Evolutionary conservation across 2,797 vertebrate genomes (phyloP), one percentile per base, ranked within the genome.

Genomic region (Alcedo atthis): DNA sequence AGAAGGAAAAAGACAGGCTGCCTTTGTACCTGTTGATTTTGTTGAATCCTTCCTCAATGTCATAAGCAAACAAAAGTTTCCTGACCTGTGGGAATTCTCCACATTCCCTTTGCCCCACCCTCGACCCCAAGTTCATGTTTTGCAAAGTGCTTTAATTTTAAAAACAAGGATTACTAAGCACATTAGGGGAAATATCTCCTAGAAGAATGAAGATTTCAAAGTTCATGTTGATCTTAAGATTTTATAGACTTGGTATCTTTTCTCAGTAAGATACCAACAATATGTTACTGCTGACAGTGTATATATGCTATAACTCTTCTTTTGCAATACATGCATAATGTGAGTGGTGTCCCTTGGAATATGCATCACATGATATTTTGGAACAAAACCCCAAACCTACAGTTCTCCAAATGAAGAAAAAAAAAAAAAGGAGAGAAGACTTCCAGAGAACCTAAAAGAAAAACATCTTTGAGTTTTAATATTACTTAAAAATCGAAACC

Each of bases 171-270:
- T 93, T 81, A 63, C 76, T 83, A 58, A 87, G 66, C 59, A 57
- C 37, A 32, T 75, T 85, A 82, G 24, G 24, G 57, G 63, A 93
- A 87, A 70, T 81, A 26, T 84, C 76, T 92, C 66, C 46, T 88
- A 48, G 21, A 88, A 93, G 89, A 90, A 90, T 84, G 91, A 81
- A 58, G 90, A 81, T 82, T 82, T 94, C 94, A 95, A 94, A 96
- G 92, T 95, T 94, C 94, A 95, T 95, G 91, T 95, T 95, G 89
- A 95, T 93, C 54, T 94, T 75, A 35, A 87, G 89, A 70, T 86
- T 92, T 96, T 94, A 87, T 84, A 89, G 91, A 66, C 93, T 84
- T 75, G 85, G 84, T 94, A 93, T 96, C 88, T 93, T 91, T 92
- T 71, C 74, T 74, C 58, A 25, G 91, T 74, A 75, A 96, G 95